These are phyloP conservation scores for Lepus townsendii DNA, from an alignment of 2,797 vertebrate genomes.

Conservation along the genomic window DNA sequence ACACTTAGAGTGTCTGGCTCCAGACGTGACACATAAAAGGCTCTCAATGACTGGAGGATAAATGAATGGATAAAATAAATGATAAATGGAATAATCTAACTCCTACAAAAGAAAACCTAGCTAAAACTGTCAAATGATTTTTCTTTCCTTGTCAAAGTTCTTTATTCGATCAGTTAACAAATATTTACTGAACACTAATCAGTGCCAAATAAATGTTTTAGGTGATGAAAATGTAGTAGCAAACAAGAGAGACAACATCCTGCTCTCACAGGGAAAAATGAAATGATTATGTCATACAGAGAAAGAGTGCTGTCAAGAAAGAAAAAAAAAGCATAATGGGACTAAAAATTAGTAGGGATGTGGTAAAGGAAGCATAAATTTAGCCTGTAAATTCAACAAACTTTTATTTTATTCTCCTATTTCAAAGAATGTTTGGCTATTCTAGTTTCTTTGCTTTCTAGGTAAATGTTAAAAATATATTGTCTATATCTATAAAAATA, in stretches of 20 bases:
- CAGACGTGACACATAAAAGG: not conserved
- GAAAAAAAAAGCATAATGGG: not conserved
- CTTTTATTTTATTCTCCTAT: not conserved
- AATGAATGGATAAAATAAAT: not conserved
- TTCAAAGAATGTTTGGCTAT: not conserved
- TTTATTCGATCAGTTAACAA: not conserved
- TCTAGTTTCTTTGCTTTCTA: not conserved
- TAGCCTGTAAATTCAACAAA: not conserved
- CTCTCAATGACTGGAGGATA: not conserved
- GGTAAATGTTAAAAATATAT: not conserved
- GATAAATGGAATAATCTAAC: not conserved
- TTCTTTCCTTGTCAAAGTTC: not conserved
- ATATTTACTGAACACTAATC: not conserved
- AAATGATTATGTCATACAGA: not conserved
- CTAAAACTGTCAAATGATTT: not conserved
- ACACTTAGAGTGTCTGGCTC: not conserved
- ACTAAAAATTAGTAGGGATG: not conserved
- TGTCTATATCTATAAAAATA: not conserved
- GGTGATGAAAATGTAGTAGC: not conserved
- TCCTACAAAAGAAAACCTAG: not conserved
- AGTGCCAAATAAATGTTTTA: not conserved
- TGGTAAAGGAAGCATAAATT: too few relatives aligned
- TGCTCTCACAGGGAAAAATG: not conserved
- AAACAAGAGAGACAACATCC: not conserved
- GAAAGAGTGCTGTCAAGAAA: not conserved